Conservation (phyloP, 2,888 invertebrate species). For the Aromia moschata region DNA sequence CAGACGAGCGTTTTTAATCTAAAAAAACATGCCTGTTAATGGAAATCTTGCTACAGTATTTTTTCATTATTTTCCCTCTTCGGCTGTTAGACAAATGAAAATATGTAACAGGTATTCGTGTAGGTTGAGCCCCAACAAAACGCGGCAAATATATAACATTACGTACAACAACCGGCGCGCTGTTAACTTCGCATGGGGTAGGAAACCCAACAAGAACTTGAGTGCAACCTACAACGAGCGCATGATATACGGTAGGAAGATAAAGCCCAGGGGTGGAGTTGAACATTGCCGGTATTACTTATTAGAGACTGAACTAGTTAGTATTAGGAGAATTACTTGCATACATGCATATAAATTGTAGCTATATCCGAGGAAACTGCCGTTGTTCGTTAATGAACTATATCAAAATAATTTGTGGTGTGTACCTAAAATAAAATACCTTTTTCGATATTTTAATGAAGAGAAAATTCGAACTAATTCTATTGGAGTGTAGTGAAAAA, state of each 20-base stretch:
- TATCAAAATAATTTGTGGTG: no score
- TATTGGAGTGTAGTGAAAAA: no score
- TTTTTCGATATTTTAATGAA: no score
- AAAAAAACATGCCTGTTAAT: slow-evolving; percentile 22
- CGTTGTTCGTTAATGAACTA: no score
- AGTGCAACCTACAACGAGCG: slow-evolving; percentile 10
- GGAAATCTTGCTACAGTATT: slow-evolving; percentile 24
- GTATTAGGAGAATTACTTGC: slow-evolving; percentile 23
- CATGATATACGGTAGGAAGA: slow-evolving; percentile 16
- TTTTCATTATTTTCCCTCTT: slow-evolving; percentile 32
- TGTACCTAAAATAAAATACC: no score
- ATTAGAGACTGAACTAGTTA: slow-evolving; percentile 21
- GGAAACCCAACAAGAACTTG: slow-evolving; percentile 16
- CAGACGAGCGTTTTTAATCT: slow-evolving; percentile 21
- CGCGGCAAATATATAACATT: slow-evolving; percentile 29
- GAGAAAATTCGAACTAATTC: no score
- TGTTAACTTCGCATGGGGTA: slow-evolving; percentile 17
- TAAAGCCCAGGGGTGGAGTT: slow-evolving; percentile 15
- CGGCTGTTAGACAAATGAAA: slow-evolving; percentile 35
- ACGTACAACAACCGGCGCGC: slow-evolving; percentile 17
- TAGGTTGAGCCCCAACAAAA: slow-evolving; percentile 36
- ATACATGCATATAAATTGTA: slow-evolving; percentile 17
- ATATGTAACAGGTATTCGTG: slow-evolving; percentile 40
- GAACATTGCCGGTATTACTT: slow-evolving; percentile 22
- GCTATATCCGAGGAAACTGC: no score